These are phyloP conservation scores for Hybognathus amarus DNA, from an alignment of 2,797 vertebrate genomes.

Conservation along the genomic window DNA sequence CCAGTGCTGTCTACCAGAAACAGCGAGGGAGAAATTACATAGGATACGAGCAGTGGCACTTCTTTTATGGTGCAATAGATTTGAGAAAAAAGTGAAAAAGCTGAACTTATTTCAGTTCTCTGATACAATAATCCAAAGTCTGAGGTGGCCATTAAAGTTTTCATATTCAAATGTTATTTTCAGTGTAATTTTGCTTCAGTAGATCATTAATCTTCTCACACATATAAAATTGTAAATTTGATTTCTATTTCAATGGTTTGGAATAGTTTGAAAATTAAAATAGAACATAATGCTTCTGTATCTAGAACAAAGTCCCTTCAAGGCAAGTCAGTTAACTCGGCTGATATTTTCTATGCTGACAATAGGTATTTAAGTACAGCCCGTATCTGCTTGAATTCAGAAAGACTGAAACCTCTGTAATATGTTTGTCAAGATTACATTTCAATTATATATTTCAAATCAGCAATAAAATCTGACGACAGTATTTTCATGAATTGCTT, in stretches of 20 bases:
- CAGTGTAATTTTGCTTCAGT: constrained; percentile 3
- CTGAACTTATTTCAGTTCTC: constrained; percentile 16
- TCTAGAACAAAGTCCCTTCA: not conserved
- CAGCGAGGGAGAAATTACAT: constrained; percentile 33
- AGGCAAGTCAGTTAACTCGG: not conserved
- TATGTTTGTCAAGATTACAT: not conserved
- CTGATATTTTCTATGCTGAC: not conserved
- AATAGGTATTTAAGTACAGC: not conserved
- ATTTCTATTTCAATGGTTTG: not conserved
- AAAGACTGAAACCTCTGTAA: not conserved
- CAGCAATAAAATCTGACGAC: not conserved
- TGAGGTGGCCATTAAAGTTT: constrained; percentile 9
- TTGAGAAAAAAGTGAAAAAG: constrained; percentile 10
- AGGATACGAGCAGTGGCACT: constrained; percentile 24
- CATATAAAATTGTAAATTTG: not conserved
- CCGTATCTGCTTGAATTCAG: not conserved
- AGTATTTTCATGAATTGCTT: not conserved
- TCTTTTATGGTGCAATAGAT: constrained; percentile 26
- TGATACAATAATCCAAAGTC: not conserved
- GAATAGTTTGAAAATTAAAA: not conserved
- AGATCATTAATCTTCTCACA: not conserved
- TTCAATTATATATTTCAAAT: not conserved
- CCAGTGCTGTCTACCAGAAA: constrained; percentile 36
- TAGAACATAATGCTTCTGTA: not conserved
- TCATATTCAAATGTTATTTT: not conserved